Base-by-base conservation (phyloP, 1,140 invertebrate genomes). In the Ladona fulva region DNA sequence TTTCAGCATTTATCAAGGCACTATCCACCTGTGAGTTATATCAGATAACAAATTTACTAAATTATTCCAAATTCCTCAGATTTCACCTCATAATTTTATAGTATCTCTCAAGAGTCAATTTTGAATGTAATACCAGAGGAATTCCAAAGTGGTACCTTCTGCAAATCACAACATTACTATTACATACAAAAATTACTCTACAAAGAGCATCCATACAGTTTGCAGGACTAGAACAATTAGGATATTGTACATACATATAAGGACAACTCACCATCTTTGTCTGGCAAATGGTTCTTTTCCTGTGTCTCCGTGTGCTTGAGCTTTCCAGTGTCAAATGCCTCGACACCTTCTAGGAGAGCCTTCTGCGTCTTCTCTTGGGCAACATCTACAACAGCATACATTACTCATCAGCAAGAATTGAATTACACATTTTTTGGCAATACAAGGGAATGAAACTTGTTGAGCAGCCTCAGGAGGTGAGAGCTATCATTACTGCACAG, bases 281-380 rank as follows among this genome's bases (percentile, higher is more conserved):
- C 95, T 74, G 96, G 96, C 81, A 98, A 90, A 74, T 94, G 91
- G 85, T 96, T 96, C 85, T 98, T 98, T 84, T 97, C 95, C 82
- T 94, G 89, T 42, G 96, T 97, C 85, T 95, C 92, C 25, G 95
- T 94, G 83, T 95, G 96, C 86, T 97, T 97, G 84, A 98, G 86
- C 83, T 92, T 91, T 79, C 87, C 90, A 74, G 92, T 87, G 84
- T 96, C 92, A 83, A 96, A 96, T 78, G 89, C 89, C 84, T 95
- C 93, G 81, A 97, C 95, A 75, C 93, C 93, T 82, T 93, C 91
- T 81, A 96, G 90, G 74, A 96, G 85, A 74, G 92, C 93, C 85
- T 94, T 91, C 85, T 95, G 93, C 78, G 88, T 94, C 86, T 95
- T 96, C 84, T 96, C 95, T 74, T 92, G 90, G 75, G 91, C 92